Base-by-base conservation (phyloP, 2,797 vertebrate genomes). In the Mus minutoides region DNA sequence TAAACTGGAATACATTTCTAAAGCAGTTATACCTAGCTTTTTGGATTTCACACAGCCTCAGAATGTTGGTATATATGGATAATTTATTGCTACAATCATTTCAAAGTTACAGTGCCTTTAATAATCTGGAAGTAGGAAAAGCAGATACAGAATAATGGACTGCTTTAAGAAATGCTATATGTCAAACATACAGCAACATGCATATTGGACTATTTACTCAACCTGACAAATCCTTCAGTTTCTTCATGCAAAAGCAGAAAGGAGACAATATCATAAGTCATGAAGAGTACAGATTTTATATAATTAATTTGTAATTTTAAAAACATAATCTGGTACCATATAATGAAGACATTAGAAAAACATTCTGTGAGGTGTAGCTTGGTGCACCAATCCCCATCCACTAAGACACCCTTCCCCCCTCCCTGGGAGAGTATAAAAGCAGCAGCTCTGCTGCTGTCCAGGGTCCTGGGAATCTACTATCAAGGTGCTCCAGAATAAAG, bases 101-200 rank as follows among this genome's bases (percentile, higher is more conserved):
- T 92, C 1, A 62, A 92, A 95, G 79, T 22, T 90, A 58, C 69
- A 54, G 13, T 40, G 43, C 21, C 24, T 92, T 87, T 73, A 49
- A 92, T 83, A 93, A 73, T 95, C 37, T 84, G 82, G 12, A 89
- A 89, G 21, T 90, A 88, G 1, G 24, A 94, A 93, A 95, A 29
- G 31, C 17, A 91, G 49, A 91, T 40, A 84, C 3, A 88, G 40
- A 95, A 85, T 73, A 92, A 90, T 56, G 10, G 5, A 24, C 21
- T 58, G 11, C 64, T 40, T 56, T 69, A 89, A 78, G 64, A 90
- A 90, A 94, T 46, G 26, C 1, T 11, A 60, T 6, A 1, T 73
- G 46, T 24, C 34, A 78, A 86, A 91, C 17, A 82, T 24, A 77
- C 11, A 95, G 17, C 1, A 10, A 60, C 6, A 73, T 71, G 6